Evolutionary conservation across 1,140 invertebrate genomes (phyloP).

Genomic region (Megalonaias nervosa): DNA sequence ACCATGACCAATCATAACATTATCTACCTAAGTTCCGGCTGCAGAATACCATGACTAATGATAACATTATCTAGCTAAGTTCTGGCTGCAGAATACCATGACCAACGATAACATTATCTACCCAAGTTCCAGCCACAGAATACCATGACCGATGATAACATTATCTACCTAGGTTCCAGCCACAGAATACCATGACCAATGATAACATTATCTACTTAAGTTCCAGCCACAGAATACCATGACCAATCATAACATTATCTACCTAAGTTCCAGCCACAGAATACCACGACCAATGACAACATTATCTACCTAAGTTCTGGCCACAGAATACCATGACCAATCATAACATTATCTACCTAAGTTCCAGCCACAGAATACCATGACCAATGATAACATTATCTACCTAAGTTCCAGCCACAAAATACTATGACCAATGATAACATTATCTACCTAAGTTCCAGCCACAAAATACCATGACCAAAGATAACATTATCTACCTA

Average conservation of each 20-base stretch:
- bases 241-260: neutral
- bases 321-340: too few species aligned
- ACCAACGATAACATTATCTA: constrained; percentile 96
- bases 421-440: too few species aligned
- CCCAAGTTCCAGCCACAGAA: constrained; percentile 82
- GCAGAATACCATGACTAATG: too few species aligned
- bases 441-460: constrained; percentile 84
- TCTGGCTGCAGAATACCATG: constrained; percentile 97
- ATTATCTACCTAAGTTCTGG: too few species aligned
- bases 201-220: too few species aligned
- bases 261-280: constrained; percentile 93
- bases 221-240: too few species aligned
- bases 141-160: too few species aligned
- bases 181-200: constrained; percentile 98
- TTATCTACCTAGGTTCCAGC: constrained; percentile 86
- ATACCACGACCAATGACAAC: constrained; percentile 99
- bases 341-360: constrained; percentile 77
- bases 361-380: constrained; percentile 94
- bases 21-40: too few species aligned
- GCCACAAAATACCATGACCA: constrained; percentile 96
- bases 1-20: constrained; percentile 99
- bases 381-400: constrained; percentile 99
- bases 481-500: constrained; percentile 86
- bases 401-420: too few species aligned
- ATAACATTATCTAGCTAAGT: constrained; percentile 78